A percentile compares a stretch with the other conserved stretches of the same genome.
Conservation (phyloP, 64 coral and sea anemone species). For the Stichodactyla mertensii region DNA sequence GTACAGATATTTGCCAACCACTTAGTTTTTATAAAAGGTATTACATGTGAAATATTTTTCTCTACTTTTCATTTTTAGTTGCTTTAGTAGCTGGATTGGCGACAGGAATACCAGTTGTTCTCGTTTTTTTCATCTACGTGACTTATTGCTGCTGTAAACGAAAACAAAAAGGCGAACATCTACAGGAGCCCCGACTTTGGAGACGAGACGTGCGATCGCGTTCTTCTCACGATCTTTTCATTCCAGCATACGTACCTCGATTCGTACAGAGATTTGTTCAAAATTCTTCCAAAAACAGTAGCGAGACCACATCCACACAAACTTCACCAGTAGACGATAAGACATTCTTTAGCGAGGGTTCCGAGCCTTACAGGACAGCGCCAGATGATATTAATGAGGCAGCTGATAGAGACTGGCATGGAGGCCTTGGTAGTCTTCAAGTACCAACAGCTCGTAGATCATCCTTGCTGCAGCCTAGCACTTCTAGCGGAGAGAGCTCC, state of each 20-base stretch:
- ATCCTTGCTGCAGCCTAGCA: conserved; percentile 78
- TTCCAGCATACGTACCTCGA: conserved; percentile 84
- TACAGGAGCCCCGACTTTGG: conserved; percentile 84
- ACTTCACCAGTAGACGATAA: conserved; percentile 89
- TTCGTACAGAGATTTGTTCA: conserved; percentile 95
- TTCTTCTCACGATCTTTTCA: conserved; percentile 77
- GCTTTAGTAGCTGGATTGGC: conserved; percentile 85
- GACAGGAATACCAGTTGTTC: conserved; percentile 86
- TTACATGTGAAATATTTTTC: too few species aligned
- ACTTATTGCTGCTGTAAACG: conserved; percentile 89
- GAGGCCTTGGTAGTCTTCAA: conserved; percentile 52
- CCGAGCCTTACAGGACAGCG: conserved; percentile 87
- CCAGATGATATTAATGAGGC: conserved; percentile 67
- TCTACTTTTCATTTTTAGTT: conserved; percentile 32
- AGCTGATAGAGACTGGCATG: conserved; percentile 53
- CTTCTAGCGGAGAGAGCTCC: conserved; percentile 89
- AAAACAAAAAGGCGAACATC: conserved; percentile 55
- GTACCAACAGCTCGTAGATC: conserved; percentile 62
- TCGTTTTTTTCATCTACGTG: conserved; percentile 83
- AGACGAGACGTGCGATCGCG: conserved; percentile 51
- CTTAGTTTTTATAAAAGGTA: too few species aligned
- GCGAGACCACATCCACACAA: conserved; percentile 76
- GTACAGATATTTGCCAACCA: too few species aligned
- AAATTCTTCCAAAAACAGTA: conserved; percentile 78
- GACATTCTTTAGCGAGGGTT: conserved; percentile 85